Conservation (phyloP, 2,113 vertebrate species). For the Stegastes partitus region DNA sequence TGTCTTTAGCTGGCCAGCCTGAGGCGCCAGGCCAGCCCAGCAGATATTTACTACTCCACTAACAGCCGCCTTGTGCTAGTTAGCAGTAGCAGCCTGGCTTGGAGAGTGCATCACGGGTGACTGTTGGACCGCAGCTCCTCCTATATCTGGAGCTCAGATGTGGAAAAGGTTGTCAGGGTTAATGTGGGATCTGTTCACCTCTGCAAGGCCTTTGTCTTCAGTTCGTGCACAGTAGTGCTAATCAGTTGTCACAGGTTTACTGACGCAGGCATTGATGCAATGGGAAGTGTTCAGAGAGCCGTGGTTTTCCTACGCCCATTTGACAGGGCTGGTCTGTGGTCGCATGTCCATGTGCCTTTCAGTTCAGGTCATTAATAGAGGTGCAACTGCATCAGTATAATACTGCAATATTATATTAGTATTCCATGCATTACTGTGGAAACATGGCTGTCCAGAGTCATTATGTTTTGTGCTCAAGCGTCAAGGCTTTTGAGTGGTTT, state of each 20-base stretch:
- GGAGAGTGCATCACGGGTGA: slow-evolving; percentile 42
- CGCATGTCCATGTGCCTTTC: neutral
- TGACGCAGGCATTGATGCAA: slow-evolving; percentile 71
- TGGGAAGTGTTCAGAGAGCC: slow-evolving; percentile 33
- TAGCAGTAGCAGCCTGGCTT: slow-evolving; percentile 43
- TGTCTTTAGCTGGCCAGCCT: slow-evolving; percentile 71
- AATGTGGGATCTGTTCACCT: slow-evolving; percentile 62
- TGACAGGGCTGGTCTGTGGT: slow-evolving; percentile 31
- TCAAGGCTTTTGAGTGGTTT: neutral
- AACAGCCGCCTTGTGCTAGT: slow-evolving; percentile 40
- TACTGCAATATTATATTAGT: neutral
- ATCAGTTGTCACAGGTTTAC: slow-evolving; percentile 51
- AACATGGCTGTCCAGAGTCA: neutral
- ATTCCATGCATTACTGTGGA: neutral
- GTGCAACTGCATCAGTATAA: neutral
- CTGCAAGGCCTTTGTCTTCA: slow-evolving; percentile 51
- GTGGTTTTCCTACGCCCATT: slow-evolving; percentile 47
- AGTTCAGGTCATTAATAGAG: slow-evolving; percentile 9
- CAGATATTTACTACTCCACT: slow-evolving; percentile 75
- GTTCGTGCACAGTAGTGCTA: slow-evolving; percentile 45
- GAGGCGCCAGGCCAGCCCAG: slow-evolving; percentile 66
- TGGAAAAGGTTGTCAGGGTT: slow-evolving; percentile 63
- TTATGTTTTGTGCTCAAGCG: neutral
- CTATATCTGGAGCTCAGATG: slow-evolving; percentile 61
- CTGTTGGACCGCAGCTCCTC: slow-evolving; percentile 46